Base-by-base conservation (phyloP, 2,888 invertebrate genomes). In the Meteorus colon region DNA sequence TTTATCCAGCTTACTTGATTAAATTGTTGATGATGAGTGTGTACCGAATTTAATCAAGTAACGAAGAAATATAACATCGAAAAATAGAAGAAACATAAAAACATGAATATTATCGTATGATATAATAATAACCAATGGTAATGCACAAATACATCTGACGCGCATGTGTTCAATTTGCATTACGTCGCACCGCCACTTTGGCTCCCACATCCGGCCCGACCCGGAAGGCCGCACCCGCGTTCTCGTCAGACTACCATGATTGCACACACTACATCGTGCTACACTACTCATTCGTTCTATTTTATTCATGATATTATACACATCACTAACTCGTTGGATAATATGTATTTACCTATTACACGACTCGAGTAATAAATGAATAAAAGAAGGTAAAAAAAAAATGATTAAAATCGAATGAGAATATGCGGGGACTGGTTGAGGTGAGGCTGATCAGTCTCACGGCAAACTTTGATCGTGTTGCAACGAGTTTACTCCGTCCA, bases 171-270 rank as follows among this genome's bases (percentile, higher is more conserved):
- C 51, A 70, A 66, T 70, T 31, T 70, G 67, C 62, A 63, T 73
- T 65, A 65, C 55, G 69, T 65, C 48, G 68, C 16, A 14, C 55
- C 70, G 70, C 73, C 67, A 78, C 75, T 78, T 79, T 60, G 71
- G 76, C 74, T 73, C 77, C 81, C 80, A 83, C 84, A 85, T 88
- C 86, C 86, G 86, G 86, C 83, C 82, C 81, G 80, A 84, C 83
- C 88, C 88, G 88, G 88, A 88, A 88, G 85, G 86, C 87, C 88
- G 85, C 88, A 84, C 88, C 88, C 86, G 79, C 73, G 85, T 86
- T 70, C 77, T 62, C 76, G 73, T 73, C 75, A 67, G 67, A 76
- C 81, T 79, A 76, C 79, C 74, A 79, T 74, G 62, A 77, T 71
- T 76, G 76, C 76, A 81, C 8, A 41, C 41, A 41, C 41, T 41